Conservation (phyloP, 2,113 vertebrate species). For the Bubo bubo region DNA sequence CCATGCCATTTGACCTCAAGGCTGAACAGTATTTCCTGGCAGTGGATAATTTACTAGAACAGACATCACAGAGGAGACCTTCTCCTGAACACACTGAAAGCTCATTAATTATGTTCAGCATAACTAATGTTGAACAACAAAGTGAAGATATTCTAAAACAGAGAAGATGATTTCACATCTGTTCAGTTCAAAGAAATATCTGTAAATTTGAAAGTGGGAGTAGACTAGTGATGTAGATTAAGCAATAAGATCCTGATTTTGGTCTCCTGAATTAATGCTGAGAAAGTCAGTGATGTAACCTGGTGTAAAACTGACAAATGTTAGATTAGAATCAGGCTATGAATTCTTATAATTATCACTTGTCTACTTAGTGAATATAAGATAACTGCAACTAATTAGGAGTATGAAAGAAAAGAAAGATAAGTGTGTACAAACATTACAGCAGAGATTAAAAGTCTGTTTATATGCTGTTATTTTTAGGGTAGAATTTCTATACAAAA, state of each 20-base stretch:
- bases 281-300: not conserved
- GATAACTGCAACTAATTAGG: slow-evolving; percentile 33
- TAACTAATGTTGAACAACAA: not conserved
- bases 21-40: not conserved
- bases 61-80: not conserved
- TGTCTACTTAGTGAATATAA: not conserved
- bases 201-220: not conserved
- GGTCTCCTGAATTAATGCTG: not conserved
- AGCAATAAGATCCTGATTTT: not conserved
- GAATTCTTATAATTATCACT: slow-evolving; percentile 23
- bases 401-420: slow-evolving; percentile 5
- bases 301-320: slow-evolving; percentile 12
- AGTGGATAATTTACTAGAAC: not conserved
- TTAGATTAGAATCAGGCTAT: slow-evolving; percentile 27
- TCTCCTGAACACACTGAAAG: not conserved
- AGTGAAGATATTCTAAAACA: not conserved
- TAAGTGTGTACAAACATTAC: slow-evolving; percentile 17
- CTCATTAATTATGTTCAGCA: not conserved
- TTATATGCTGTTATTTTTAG: not conserved
- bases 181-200: not conserved
- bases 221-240: not conserved
- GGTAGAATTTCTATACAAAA: not conserved
- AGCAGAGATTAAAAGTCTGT: slow-evolving; percentile 2
- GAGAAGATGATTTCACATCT: not conserved
- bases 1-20: not conserved